Percentiles rank a stretch among this genome's conserved stretches.
Conservation (phyloP, 2,888 invertebrate species). For the Caenorhabditis panamensis region DNA sequence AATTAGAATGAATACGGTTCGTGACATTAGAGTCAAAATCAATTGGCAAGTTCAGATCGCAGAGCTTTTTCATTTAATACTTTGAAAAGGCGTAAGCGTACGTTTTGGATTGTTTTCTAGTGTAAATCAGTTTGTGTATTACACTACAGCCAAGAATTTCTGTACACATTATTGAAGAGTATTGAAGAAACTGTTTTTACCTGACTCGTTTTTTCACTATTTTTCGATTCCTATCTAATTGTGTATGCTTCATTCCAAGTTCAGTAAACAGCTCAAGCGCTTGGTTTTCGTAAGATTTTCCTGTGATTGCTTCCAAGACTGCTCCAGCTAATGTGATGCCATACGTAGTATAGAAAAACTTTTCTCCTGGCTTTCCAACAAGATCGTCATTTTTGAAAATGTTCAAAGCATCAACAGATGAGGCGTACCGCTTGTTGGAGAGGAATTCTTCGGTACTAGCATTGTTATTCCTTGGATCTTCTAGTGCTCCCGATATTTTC, state of each 20-base stretch:
- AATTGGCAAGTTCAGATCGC: too few relatives aligned
- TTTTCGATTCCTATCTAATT: constrained; percentile 83
- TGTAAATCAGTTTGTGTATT: too few relatives aligned
- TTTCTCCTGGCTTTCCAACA: constrained; percentile 83
- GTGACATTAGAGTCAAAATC: too few relatives aligned
- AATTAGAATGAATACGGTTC: too few relatives aligned
- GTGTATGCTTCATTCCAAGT: constrained; percentile 84
- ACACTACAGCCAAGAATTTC: too few relatives aligned
- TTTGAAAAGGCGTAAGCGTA: too few relatives aligned
- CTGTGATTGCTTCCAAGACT: constrained; percentile 83
- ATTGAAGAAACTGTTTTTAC: too few relatives aligned
- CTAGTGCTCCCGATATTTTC: constrained; percentile 36
- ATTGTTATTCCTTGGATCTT: constrained; percentile 60
- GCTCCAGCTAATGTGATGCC: constrained; percentile 85
- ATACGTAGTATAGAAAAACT: constrained; percentile 83
- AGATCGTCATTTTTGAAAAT: constrained; percentile 84
- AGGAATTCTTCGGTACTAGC: constrained; percentile 82
- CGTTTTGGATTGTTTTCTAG: too few relatives aligned
- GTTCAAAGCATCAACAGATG: constrained; percentile 82
- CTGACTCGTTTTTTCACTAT: constrained; percentile 84
- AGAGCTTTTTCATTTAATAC: too few relatives aligned
- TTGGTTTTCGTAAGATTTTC: constrained; percentile 77
- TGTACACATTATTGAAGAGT: too few relatives aligned
- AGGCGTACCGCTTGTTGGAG: constrained; percentile 82
- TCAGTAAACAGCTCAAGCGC: constrained; percentile 82